Evolutionary conservation across 2,888 invertebrate genomes (phyloP).

Genomic region (Andrena haemorrhoa): DNA sequence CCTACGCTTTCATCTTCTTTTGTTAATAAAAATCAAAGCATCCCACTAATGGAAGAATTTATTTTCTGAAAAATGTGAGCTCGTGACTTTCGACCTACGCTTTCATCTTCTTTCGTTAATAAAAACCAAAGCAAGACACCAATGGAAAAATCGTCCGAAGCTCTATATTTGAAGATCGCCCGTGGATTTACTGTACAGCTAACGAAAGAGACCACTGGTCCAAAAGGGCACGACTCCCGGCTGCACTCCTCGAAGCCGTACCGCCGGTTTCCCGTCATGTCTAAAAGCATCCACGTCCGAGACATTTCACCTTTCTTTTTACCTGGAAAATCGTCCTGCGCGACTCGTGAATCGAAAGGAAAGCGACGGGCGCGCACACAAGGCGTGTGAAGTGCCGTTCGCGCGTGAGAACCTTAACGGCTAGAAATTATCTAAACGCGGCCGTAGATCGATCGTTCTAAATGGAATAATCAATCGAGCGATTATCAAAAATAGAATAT

Average conservation of each 20-base stretch:
- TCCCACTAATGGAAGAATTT: no score
- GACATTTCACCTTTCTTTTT: conserved; percentile 24
- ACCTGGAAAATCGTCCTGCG: conserved; percentile 20
- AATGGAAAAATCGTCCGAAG: no score
- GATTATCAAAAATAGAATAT: conserved; percentile 70
- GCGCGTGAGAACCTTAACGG: conserved; percentile 41
- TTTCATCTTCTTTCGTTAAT: no score
- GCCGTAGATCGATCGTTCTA: conserved; percentile 39
- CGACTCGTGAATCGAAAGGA: conserved; percentile 45
- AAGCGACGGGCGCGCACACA: conserved; percentile 18
- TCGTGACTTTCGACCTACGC: no score
- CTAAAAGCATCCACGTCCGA: conserved; percentile 29
- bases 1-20: no score
- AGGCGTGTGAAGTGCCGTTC: conserved; percentile 13
- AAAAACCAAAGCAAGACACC: no score
- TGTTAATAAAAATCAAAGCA: no score
- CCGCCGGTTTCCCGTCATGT: neutral
- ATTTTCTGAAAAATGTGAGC: no score
- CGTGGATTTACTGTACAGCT: no score
- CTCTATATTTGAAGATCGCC: no score
- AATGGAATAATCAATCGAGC: conserved; percentile 60
- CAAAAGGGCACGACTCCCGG: neutral
- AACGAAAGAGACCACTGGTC: no score
- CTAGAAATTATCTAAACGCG: conserved; percentile 61
- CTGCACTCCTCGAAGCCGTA: neutral